A percentile compares a stretch with the other conserved stretches of the same genome.
Evolutionary conservation across 2,797 vertebrate genomes (phyloP).

Genomic region (Aulostomus chinensis): DNA sequence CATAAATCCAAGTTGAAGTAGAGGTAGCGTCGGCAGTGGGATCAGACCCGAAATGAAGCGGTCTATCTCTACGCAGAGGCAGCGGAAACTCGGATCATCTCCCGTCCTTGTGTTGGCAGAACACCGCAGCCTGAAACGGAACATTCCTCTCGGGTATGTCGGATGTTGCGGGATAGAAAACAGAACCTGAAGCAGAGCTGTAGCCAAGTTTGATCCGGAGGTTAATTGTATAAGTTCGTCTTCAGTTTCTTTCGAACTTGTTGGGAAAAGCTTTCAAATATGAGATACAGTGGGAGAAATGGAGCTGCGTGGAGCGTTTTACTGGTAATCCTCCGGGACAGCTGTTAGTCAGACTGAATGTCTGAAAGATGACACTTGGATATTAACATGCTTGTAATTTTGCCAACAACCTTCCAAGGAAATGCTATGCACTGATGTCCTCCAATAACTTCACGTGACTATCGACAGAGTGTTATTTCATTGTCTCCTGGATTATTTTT

Average conservation of each 20-base stretch:
- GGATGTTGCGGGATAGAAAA: constrained; percentile 12
- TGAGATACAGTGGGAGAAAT: constrained; percentile 35
- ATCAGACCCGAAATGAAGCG: constrained; percentile 54
- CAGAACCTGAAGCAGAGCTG: constrained; percentile 12
- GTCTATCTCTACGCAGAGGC: constrained; percentile 39
- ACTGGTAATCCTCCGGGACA: constrained; percentile 64
- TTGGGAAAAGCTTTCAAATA: no score
- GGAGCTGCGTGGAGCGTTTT: constrained; percentile 53
- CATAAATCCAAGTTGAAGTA: constrained; percentile 33
- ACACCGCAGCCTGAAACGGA: constrained; percentile 27
- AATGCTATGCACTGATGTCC: constrained; percentile 47
- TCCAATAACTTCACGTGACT: constrained; percentile 10
- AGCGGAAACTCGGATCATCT: constrained; percentile 48
- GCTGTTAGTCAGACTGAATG: constrained; percentile 62
- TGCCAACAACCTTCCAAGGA: constrained; percentile 58
- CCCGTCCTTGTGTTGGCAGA: constrained; percentile 29
- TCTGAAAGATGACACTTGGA: constrained; percentile 71
- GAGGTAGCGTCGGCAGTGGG: constrained; percentile 43
- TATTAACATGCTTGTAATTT: constrained; percentile 59
- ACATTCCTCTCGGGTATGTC: constrained; percentile 13
- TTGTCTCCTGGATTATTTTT: neutral
- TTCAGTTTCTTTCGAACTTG: no score
- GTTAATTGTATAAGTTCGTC: no score
- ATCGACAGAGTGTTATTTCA: no score
- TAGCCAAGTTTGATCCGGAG: no score